Evolutionary conservation across 2,888 invertebrate genomes (phyloP).

Genomic region (Yponomeuta evonymella): DNA sequence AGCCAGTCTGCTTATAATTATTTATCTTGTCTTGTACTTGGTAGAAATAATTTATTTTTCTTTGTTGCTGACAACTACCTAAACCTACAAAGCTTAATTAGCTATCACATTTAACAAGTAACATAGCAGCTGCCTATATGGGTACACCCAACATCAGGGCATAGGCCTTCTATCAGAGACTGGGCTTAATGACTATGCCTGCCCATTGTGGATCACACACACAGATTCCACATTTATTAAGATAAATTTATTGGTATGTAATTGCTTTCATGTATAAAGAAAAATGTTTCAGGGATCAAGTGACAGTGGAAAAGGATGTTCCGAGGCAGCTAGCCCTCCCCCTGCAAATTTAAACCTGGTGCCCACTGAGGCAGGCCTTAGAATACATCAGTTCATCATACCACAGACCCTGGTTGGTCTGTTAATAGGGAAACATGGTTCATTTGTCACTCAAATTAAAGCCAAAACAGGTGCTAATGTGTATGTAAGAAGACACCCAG

Average conservation of each 20-base stretch:
- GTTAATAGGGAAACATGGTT: constrained; percentile 89
- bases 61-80: too few relatives aligned
- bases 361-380: constrained; percentile 58
- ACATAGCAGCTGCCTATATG: too few relatives aligned
- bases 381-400: constrained; percentile 84
- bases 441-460: constrained; percentile 88
- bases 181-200: too few relatives aligned
- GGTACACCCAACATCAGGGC: too few relatives aligned
- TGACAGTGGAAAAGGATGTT: constrained; percentile 89
- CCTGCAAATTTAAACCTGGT: constrained; percentile 76
- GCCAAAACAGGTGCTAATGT: constrained; percentile 86
- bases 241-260: too few relatives aligned
- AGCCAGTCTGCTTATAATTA: neutral
- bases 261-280: neutral
- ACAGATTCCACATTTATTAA: too few relatives aligned
- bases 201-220: too few relatives aligned
- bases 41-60: neutral
- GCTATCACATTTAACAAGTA: too few relatives aligned
- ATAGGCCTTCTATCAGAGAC: too few relatives aligned
- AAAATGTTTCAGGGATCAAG: constrained; percentile 79
- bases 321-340: constrained; percentile 83
- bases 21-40: neutral
- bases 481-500: constrained; percentile 85
- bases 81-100: too few relatives aligned
- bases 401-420: constrained; percentile 87